Conservation (phyloP, 2,797 vertebrate genomes). For the Leptoclinus maculatus region DNA sequence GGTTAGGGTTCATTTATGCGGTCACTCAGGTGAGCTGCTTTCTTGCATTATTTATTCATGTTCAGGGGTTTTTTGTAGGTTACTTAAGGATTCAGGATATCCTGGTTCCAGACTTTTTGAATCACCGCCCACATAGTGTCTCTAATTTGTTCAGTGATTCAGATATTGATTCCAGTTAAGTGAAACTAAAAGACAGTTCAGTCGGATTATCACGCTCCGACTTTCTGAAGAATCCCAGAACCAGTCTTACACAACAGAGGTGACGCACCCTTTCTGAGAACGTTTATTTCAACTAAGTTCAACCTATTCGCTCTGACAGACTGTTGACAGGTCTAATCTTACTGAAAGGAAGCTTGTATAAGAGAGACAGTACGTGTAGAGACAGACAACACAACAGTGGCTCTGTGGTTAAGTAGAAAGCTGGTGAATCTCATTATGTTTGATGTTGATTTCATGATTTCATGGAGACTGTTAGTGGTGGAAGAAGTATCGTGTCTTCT, state of each 20-base stretch:
- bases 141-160: rapidly evolving
- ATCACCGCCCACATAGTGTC: background rate
- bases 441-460: background rate
- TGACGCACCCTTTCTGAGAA: conserved; percentile 29
- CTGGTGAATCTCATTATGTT: background rate
- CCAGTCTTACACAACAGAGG: background rate
- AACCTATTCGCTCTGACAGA: background rate
- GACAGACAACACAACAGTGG: background rate
- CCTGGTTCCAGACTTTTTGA: background rate
- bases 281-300: background rate
- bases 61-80: background rate
- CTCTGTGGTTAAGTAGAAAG: background rate
- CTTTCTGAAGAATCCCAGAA: background rate
- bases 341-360: background rate
- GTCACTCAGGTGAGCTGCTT: background rate
- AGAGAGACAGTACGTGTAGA: background rate
- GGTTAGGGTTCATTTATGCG: background rate
- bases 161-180: background rate
- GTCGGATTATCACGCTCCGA: rapidly evolving
- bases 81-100: conserved; percentile 23
- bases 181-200: background rate
- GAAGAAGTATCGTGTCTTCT: background rate
- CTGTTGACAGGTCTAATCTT: background rate
- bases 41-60: background rate
- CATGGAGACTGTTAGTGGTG: no score